These are phyloP conservation scores for Agonopterix subpropinquella DNA, from an alignment of 2,888 invertebrate genomes.

Conservation along the genomic window DNA sequence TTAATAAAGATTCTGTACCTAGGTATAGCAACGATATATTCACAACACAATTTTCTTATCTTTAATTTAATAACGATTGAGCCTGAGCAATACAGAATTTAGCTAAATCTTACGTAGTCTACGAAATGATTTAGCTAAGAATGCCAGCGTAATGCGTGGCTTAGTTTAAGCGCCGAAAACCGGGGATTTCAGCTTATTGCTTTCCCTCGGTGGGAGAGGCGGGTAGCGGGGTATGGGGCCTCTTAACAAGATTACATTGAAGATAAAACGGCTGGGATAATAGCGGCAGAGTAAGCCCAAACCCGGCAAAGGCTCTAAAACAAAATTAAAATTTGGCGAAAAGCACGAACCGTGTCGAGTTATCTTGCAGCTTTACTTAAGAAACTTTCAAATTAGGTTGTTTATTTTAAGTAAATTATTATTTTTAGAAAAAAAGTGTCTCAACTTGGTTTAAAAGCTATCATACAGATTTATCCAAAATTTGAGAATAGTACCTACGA, in stretches of 20 bases:
- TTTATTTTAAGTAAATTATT: too few relatives aligned
- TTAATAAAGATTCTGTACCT: too few relatives aligned
- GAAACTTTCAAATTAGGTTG: too few relatives aligned
- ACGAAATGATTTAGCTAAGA: conserved; percentile 38
- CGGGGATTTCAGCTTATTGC: conserved; percentile 70
- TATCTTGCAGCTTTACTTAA: neutral
- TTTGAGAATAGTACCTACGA: too few relatives aligned
- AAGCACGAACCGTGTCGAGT: conserved; percentile 17
- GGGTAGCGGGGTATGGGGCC: conserved; percentile 35
- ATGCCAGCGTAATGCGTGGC: conserved; percentile 53
- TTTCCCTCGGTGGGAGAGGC: conserved; percentile 26
- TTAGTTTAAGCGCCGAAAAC: conserved; percentile 66
- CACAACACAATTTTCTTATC: too few relatives aligned
- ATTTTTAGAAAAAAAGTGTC: too few relatives aligned
- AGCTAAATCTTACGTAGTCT: too few relatives aligned
- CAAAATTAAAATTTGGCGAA: conserved; percentile 61
- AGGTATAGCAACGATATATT: too few relatives aligned
- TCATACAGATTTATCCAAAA: too few relatives aligned
- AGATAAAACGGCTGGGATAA: conserved; percentile 71
- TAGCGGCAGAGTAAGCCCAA: conserved; percentile 57
- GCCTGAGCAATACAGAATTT: too few relatives aligned
- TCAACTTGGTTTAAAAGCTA: too few relatives aligned
- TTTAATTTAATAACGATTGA: too few relatives aligned
- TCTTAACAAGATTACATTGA: conserved; percentile 75
- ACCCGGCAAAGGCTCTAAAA: conserved; percentile 45